Evolutionary conservation across 1,140 invertebrate genomes (phyloP), one percentile per base, ranked within the genome.

Genomic region (Drosophila burlai): DNA sequence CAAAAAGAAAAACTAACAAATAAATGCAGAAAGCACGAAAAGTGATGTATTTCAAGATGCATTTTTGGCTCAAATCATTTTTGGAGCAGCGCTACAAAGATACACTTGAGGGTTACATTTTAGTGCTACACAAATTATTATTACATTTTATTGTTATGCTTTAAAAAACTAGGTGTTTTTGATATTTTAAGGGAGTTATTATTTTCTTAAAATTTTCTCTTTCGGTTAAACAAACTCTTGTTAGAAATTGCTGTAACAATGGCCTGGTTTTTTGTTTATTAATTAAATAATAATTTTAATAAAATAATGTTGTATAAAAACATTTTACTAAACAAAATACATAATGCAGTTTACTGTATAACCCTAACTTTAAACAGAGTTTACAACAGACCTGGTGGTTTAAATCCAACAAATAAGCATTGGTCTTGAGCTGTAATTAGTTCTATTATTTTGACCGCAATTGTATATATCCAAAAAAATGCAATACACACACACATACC

Each of bases 31-130:
- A 34, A 40, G 13, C n/a, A 18, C n/a, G 36, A 58, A 76, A 71
- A 42, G 26, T 47, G 26, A 72, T 47, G 55, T 24, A 74, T 57
- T 75, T 50, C 43, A 42, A 61, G 54, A 65, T 49, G 54, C 42
- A 46, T 54, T 76, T 76, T 40, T 54, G 42, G 61, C 62, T 59
- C 36, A 75, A 59, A 52, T 54, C 71, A 54, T 45, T 65, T 65
- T 46, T 57, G 47, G 29, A 54, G 72, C 54, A 55, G 15, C 8
- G 11, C 11, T 9, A 4, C 9, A 55, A 11, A 26, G 0, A 1
- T 3, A 55, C 21, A 24, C 0, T 16, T 38, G 34, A 2, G 52
- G 34, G 8, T 0, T 16, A 3, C 5, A 4, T 38, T 55, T 24
- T 38, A 24, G 34, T 0, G 9, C 7, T 36, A 9, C 8, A 36